Percentiles rank a stretch among this genome's conserved stretches.
Evolutionary conservation across 1,140 invertebrate genomes (phyloP).

Genomic region (Charaxes varanes): DNA sequence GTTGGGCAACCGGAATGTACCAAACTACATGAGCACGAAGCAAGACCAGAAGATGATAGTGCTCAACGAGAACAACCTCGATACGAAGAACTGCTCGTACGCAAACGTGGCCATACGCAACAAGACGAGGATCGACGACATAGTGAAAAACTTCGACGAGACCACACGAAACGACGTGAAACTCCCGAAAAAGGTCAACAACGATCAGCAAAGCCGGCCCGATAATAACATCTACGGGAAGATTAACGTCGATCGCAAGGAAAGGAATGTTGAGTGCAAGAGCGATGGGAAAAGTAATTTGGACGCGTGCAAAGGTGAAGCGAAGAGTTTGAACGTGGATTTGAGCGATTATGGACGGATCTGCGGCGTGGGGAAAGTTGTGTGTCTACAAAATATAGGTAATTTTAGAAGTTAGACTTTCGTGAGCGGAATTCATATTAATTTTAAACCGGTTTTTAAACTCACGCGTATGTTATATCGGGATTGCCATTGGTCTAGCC

Average conservation of each 20-base stretch:
- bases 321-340: slow-evolving; percentile 19
- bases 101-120: slow-evolving; percentile 60
- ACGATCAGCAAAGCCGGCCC: slow-evolving; percentile 39
- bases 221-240: slow-evolving; percentile 49
- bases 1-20: slow-evolving; percentile 75
- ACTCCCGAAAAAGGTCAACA: slow-evolving; percentile 55
- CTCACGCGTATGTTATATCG: too few species aligned
- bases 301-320: slow-evolving; percentile 11
- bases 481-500: too few species aligned
- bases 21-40: slow-evolving; percentile 73
- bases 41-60: slow-evolving; percentile 48
- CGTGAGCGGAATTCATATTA: too few species aligned
- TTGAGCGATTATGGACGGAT: slow-evolving; percentile 36
- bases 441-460: too few species aligned
- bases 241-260: slow-evolving; percentile 39
- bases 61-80: slow-evolving; percentile 61
- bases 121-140: slow-evolving; percentile 63
- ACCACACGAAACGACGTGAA: slow-evolving; percentile 27
- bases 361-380: slow-evolving; percentile 27
- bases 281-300: slow-evolving; percentile 13
- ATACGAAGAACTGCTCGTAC: slow-evolving; percentile 57
- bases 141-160: slow-evolving; percentile 63
- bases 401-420: too few species aligned
- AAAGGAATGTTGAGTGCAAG: slow-evolving; percentile 9
- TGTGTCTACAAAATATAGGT: too few species aligned